Evolutionary conservation across 2,797 vertebrate genomes (phyloP).

Genomic region (Allobates femoralis): DNA sequence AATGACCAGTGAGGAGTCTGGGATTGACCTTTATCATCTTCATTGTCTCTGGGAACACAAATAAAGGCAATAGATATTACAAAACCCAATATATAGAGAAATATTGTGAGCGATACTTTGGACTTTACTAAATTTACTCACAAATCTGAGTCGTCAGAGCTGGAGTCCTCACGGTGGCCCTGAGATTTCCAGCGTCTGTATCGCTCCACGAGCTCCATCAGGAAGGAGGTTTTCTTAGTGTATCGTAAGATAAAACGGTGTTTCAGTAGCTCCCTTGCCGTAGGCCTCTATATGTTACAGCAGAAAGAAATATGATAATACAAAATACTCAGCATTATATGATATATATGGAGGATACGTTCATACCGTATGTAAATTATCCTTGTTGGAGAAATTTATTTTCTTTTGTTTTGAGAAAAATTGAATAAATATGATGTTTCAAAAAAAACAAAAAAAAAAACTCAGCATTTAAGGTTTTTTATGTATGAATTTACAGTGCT

Average conservation of each 20-base stretch:
- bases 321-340: neutral
- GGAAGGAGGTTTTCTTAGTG: constrained; percentile 88
- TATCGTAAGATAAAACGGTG: constrained; percentile 89
- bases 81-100: neutral
- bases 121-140: constrained; percentile 68
- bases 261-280: constrained; percentile 86
- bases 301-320: neutral
- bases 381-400: too few species aligned
- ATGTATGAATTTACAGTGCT: too few species aligned
- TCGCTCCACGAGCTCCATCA: constrained; percentile 89
- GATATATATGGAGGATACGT: too few species aligned
- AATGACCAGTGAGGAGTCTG: constrained; percentile 93
- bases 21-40: constrained; percentile 74
- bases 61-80: neutral
- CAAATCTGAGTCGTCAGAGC: constrained; percentile 96
- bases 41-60: constrained; percentile 47
- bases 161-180: constrained; percentile 94
- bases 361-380: too few species aligned
- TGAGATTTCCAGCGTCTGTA: constrained; percentile 97
- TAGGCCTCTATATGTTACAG: constrained; percentile 78
- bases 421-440: neutral
- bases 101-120: too few species aligned
- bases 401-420: neutral
- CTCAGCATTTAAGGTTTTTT: too few species aligned
- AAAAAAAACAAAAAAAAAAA: too few species aligned